Percentiles rank a stretch among this genome's conserved stretches.
Conservation (phyloP, 2,888 invertebrate genomes). For the Acleris emargana region DNA sequence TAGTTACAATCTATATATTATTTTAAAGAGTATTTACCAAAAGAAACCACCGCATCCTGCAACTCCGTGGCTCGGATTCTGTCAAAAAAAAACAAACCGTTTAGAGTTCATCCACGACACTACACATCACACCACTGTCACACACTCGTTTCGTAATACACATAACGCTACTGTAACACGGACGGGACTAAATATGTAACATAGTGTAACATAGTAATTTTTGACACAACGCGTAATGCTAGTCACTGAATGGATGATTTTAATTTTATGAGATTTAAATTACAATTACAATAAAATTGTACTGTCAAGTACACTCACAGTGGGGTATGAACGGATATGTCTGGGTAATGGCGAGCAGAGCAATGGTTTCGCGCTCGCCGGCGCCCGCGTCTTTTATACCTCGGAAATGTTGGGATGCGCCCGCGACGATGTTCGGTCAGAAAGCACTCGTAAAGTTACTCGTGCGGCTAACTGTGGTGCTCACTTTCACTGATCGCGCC, state of each 20-base stretch:
- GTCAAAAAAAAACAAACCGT: conserved; percentile 74
- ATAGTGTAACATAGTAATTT: no score
- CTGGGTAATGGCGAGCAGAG: conserved; percentile 58
- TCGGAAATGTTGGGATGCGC: conserved; percentile 80
- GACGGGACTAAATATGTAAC: no score
- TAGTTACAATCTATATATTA: conserved; percentile 2
- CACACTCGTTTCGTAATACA: conserved; percentile 2
- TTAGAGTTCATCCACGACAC: conserved; percentile 49
- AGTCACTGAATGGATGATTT: no score
- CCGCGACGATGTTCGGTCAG: conserved; percentile 61
- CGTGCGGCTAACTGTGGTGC: conserved; percentile 59
- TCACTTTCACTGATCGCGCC: conserved; percentile 55
- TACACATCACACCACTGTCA: conserved; percentile 48
- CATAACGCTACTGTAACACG: no score
- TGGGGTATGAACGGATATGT: conserved; percentile 44
- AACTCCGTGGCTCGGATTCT: conserved; percentile 59
- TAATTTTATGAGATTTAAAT: no score
- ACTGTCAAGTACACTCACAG: conserved; percentile 29
- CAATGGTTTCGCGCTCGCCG: conserved; percentile 74
- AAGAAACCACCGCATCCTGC: conserved; percentile 72
- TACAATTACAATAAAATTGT: no score
- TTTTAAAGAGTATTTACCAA: conserved; percentile 60
- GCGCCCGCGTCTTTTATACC: conserved; percentile 80
- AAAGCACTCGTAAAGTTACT: conserved; percentile 59
- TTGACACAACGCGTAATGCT: no score